phyloP scores from a whole-genome alignment of 1,140 invertebrate species.

The Batillaria attramentaria region DNA sequence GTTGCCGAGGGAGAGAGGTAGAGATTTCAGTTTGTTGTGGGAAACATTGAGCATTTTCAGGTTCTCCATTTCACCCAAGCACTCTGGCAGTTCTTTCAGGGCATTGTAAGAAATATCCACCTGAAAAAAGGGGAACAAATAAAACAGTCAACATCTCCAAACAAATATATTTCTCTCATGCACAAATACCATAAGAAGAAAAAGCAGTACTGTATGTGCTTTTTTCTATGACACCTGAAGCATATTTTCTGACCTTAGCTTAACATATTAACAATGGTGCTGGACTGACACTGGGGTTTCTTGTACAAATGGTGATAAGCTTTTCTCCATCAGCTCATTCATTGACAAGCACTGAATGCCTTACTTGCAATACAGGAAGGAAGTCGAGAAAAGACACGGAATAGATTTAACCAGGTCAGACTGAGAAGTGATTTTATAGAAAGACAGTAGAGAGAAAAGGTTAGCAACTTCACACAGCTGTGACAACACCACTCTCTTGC shows the following conservation, averaged over 20 bases:
- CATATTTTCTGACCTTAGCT: too few relatives aligned
- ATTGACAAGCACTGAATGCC: too few relatives aligned
- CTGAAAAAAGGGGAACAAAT: slow-evolving; percentile 37
- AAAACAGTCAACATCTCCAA: not conserved
- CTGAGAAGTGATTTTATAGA: too few relatives aligned
- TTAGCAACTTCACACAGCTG: not conserved
- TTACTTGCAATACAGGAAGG: too few relatives aligned
- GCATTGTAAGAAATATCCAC: slow-evolving; percentile 70
- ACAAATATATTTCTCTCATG: not conserved
- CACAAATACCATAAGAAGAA: not conserved
- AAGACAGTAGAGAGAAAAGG: too few relatives aligned
- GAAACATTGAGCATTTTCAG: slow-evolving; percentile 67
- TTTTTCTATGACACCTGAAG: too few relatives aligned
- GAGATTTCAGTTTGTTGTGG: slow-evolving; percentile 65
- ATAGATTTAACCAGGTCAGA: too few relatives aligned
- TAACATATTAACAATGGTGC: too few relatives aligned
- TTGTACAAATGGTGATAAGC: too few relatives aligned
- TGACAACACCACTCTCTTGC: not conserved
- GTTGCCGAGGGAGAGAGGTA: slow-evolving; percentile 65
- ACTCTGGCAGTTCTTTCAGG: slow-evolving; percentile 62
- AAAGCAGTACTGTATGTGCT: not conserved
- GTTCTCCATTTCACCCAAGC: slow-evolving; percentile 65
- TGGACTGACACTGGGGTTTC: too few relatives aligned
- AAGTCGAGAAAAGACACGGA: too few relatives aligned
- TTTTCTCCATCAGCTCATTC: too few relatives aligned